Evolutionary conservation across 2,113 vertebrate genomes (phyloP).

Genomic region (Vombatus ursinus): DNA sequence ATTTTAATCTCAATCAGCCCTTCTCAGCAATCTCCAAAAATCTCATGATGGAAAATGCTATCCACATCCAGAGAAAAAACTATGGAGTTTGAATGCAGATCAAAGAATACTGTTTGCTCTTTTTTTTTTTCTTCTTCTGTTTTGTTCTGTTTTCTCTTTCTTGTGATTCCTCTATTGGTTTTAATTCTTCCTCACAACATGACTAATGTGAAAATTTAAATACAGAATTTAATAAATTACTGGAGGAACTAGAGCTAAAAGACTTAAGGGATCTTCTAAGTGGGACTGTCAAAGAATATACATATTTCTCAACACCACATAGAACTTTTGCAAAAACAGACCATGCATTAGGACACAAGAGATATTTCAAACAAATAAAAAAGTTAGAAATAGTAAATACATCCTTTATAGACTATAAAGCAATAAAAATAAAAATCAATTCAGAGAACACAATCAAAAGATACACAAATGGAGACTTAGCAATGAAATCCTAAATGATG

Average conservation of each 20-base stretch:
- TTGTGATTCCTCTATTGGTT: too few relatives aligned
- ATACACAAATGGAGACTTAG: background rate
- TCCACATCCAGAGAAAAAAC: too few relatives aligned
- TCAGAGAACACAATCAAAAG: background rate
- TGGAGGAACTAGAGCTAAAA: background rate
- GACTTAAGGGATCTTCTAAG: background rate
- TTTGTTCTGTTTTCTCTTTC: too few relatives aligned
- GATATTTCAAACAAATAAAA: background rate
- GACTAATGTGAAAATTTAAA: background rate
- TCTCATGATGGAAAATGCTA: too few relatives aligned
- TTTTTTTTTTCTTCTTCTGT: too few relatives aligned
- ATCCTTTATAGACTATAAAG: background rate
- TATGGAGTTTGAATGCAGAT: too few relatives aligned
- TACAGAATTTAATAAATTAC: background rate
- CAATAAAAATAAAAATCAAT: background rate
- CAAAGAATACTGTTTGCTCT: too few relatives aligned
- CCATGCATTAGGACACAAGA: background rate
- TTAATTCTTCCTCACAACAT: too few relatives aligned
- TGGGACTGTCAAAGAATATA: background rate
- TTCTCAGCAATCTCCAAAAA: too few relatives aligned
- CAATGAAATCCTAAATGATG: background rate
- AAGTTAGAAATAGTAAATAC: too few relatives aligned
- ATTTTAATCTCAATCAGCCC: too few relatives aligned
- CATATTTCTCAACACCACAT: background rate
- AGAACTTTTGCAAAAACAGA: background rate